Evolutionary conservation across 2,113 vertebrate species (phyloP).

Genomic region (Thamnaconus septentrionalis): DNA sequence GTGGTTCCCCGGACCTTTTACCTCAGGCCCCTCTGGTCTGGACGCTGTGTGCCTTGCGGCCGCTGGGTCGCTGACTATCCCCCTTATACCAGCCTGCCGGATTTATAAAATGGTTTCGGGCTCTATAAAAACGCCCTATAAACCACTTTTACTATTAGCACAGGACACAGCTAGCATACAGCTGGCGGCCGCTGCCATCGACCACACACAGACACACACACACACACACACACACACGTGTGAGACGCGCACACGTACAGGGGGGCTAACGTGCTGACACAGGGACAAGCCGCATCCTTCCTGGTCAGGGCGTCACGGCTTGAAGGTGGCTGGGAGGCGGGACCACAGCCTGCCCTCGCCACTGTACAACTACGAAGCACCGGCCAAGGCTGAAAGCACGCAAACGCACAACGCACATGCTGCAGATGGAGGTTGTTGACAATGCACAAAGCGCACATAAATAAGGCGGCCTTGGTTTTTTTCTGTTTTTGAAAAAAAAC

Average conservation of each 20-base stretch:
- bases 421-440: too few relatives aligned
- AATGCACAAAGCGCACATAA: too few relatives aligned
- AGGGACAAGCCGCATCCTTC: slow-evolving; percentile 25
- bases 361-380: slow-evolving; percentile 35
- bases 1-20: neutral
- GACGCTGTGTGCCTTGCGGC: slow-evolving; percentile 8
- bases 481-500: too few relatives aligned
- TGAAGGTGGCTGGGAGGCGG: slow-evolving; percentile 39
- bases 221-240: neutral
- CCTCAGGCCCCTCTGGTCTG: neutral
- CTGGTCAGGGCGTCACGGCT: slow-evolving; percentile 34
- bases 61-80: neutral
- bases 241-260: neutral
- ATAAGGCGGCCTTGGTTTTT: too few relatives aligned
- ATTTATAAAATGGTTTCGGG: slow-evolving; percentile 51
- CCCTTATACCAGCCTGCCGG: slow-evolving; percentile 9
- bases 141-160: slow-evolving; percentile 61
- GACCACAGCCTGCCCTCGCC: slow-evolving; percentile 50
- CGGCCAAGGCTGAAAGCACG: slow-evolving; percentile 7
- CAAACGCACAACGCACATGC: neutral
- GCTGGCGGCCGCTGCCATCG: slow-evolving; percentile 32
- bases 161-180: slow-evolving; percentile 37
- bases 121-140: slow-evolving; percentile 56
- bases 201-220: slow-evolving; percentile 12
- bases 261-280: slow-evolving; percentile 6